A percentile compares a stretch with the other conserved stretches of the same genome.
phyloP scores from a whole-genome alignment of 35 echinoderm and acorn worm species.

The Heliocidaris tuberculata region DNA sequence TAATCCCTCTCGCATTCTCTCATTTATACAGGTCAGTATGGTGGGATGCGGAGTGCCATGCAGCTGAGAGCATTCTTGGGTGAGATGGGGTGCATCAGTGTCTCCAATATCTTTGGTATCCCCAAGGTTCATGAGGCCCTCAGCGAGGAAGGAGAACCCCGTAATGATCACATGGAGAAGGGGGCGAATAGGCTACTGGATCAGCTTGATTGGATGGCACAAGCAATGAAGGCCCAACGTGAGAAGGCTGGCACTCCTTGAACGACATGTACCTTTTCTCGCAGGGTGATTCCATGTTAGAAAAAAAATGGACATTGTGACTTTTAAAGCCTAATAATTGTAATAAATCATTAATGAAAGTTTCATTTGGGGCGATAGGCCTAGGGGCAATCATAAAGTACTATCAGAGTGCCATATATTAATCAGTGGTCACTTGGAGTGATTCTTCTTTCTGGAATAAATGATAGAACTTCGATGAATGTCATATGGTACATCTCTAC shows the following conservation, averaged over 20 bases:
- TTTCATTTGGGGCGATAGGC: too few species aligned
- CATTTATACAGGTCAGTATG: constrained; percentile 69
- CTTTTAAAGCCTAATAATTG: too few species aligned
- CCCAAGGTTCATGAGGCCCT: constrained; percentile 58
- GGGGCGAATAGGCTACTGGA: constrained; percentile 67
- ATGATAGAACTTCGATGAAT: too few species aligned
- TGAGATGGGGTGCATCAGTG: constrained; percentile 86
- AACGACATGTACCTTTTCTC: background rate
- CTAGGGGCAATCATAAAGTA: too few species aligned
- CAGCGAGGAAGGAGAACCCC: constrained; percentile 54
- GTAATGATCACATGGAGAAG: constrained; percentile 80
- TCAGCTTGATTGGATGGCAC: constrained; percentile 91
- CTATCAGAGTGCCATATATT: too few species aligned
- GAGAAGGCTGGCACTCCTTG: constrained; percentile 47
- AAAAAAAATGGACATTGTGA: too few species aligned
- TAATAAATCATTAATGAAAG: too few species aligned
- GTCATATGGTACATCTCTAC: too few species aligned
- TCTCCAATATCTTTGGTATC: constrained; percentile 98
- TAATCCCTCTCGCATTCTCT: background rate
- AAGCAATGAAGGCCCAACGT: constrained; percentile 86
- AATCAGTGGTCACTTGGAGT: too few species aligned
- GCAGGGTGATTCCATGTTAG: too few species aligned
- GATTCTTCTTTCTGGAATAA: too few species aligned
- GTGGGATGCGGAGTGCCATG: constrained; percentile 92
- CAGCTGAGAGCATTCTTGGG: constrained; percentile 85